Evolutionary conservation across 1,140 invertebrate species (phyloP), one percentile per base, ranked within the genome.

Genomic region (Caenorhabditis brenneri): DNA sequence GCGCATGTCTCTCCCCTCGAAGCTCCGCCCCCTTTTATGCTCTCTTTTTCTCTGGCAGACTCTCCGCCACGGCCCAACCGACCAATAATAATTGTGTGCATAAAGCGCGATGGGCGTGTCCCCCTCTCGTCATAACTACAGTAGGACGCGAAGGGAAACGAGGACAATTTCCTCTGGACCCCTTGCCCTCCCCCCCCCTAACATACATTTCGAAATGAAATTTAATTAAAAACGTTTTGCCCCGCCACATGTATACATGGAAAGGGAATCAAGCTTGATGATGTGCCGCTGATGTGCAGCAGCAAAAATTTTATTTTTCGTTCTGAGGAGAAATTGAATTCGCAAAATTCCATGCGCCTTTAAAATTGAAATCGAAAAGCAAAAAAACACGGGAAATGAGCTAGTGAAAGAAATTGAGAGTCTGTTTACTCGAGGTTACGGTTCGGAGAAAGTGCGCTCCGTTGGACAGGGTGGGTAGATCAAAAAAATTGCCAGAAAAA

Each of bases 161-260:
- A 74, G 9, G 53, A 24, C 39, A 65, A 36, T 65, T 65, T 36
- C 53, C 53, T n/a, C n/a, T n/a, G n/a, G n/a, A n/a, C n/a, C n/a
- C n/a, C n/a, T n/a, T n/a, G n/a, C n/a, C n/a, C n/a, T n/a, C n/a
- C n/a, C n/a, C n/a, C n/a, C n/a, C n/a, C n/a, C n/a, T n/a, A n/a
- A n/a, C n/a, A 6, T 27, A 5, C 19, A 42, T 42, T 42, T 42
- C 4, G n/a, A 74, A 42, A 19, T 65, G 29, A 65, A 65, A 65
- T 65, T 74, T 74, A 74, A 74, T 74, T 74, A 74, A 74, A 74
- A 74, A 74, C 65, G 65, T 31, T 31, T 74, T 74, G 27, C 29
- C 22, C 19, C 24, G 7, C 22, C 22, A 16, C 48, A 51, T 51
- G 48, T 51, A 51, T 51, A 51, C 15, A n/a, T 19, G 48, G n/a